phyloP scores from a whole-genome alignment of 2,888 invertebrate species.

The Gerosis bhagava region DNA sequence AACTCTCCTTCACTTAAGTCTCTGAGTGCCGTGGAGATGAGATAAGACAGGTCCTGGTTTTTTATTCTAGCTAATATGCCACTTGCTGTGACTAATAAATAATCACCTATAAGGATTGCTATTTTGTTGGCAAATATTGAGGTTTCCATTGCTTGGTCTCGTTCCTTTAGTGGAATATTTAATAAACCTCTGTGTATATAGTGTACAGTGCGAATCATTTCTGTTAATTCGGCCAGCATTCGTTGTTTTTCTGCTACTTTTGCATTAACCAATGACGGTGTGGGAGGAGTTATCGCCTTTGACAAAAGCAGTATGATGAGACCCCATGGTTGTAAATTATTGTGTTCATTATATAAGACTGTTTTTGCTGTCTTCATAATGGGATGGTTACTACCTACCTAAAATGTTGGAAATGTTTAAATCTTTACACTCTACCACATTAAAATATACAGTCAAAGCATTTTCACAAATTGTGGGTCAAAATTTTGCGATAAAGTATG shows the following conservation, averaged over 20 bases:
- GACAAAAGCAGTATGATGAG: conserved; percentile 91
- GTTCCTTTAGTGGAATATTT: conserved; percentile 70
- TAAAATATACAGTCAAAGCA: no score
- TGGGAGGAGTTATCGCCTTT: conserved; percentile 86
- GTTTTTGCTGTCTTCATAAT: conserved; percentile 92
- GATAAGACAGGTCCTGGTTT: conserved; percentile 88
- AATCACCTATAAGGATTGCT: conserved; percentile 93
- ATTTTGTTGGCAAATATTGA: conserved; percentile 95
- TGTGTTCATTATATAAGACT: conserved; percentile 90
- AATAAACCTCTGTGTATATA: conserved; percentile 87
- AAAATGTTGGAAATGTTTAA: no score
- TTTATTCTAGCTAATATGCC: conserved; percentile 88
- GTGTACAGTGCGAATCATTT: conserved; percentile 94
- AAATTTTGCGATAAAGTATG: no score
- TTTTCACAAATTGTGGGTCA: no score
- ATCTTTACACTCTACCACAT: no score
- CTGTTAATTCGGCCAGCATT: conserved; percentile 86
- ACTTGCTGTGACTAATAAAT: conserved; percentile 91
- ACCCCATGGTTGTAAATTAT: conserved; percentile 93
- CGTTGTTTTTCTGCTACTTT: conserved; percentile 78
- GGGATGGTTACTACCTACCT: conserved; percentile 93
- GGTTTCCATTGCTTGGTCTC: conserved; percentile 82
- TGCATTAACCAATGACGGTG: conserved; percentile 76
- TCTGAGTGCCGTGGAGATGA: conserved; percentile 90
- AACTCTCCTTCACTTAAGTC: conserved; percentile 94